Evolutionary conservation across 2,797 vertebrate species (phyloP).

Genomic region (Aeoliscus strigatus): DNA sequence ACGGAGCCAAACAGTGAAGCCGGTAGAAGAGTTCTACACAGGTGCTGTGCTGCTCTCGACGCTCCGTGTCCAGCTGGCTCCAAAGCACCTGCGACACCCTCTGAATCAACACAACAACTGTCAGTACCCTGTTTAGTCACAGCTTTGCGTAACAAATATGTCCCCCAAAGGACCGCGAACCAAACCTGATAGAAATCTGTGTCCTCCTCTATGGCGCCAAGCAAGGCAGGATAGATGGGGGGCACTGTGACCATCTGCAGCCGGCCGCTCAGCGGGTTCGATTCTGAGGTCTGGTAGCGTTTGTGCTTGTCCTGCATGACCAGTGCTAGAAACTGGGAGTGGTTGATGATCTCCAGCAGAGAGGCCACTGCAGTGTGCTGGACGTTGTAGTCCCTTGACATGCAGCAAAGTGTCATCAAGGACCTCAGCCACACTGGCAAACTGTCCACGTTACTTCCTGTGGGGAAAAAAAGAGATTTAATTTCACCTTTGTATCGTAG

Average conservation of each 20-base stretch:
- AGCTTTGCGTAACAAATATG: neutral
- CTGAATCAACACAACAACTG: slow-evolving; percentile 56
- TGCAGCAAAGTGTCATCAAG: slow-evolving; percentile 90
- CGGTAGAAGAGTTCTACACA: slow-evolving; percentile 94
- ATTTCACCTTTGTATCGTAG: neutral
- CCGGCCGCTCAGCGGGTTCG: slow-evolving; percentile 83
- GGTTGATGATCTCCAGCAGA: slow-evolving; percentile 90
- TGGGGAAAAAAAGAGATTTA: slow-evolving; percentile 7
- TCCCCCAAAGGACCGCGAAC: slow-evolving; percentile 1
- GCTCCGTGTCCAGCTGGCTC: slow-evolving; percentile 89
- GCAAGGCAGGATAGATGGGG: slow-evolving; percentile 81
- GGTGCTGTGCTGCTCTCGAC: slow-evolving; percentile 86
- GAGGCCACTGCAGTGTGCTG: slow-evolving; percentile 89
- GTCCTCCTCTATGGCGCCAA: slow-evolving; percentile 80
- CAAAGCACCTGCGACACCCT: slow-evolving; percentile 88
- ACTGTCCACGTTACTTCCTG: slow-evolving; percentile 66
- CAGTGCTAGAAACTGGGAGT: slow-evolving; percentile 91
- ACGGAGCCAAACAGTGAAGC: slow-evolving; percentile 92
- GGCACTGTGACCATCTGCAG: slow-evolving; percentile 95
- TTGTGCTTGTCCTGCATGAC: slow-evolving; percentile 93
- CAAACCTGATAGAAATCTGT: slow-evolving; percentile 93
- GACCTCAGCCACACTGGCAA: slow-evolving; percentile 88
- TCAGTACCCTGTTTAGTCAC: neutral
- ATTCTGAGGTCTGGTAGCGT: slow-evolving; percentile 80
- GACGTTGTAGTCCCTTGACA: slow-evolving; percentile 83